A percentile compares a stretch with the other conserved stretches of the same genome.
phyloP scores from a whole-genome alignment of 2,113 vertebrate genomes.

The Okapia johnstoni region DNA sequence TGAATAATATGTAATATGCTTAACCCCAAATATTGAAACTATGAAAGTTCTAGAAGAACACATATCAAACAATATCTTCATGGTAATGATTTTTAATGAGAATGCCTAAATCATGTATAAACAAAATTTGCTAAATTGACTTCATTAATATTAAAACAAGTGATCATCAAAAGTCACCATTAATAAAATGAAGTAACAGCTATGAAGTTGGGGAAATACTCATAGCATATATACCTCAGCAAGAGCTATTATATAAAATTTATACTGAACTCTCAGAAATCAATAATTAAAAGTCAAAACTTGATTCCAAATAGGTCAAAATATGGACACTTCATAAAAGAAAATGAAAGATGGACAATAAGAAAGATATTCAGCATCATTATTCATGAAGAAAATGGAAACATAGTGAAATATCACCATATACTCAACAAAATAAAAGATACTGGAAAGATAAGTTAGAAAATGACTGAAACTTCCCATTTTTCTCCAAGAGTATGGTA shows the following conservation, averaged over 20 bases:
- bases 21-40: not conserved
- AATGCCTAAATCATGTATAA: not conserved
- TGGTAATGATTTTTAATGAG: not conserved
- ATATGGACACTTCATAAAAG: not conserved
- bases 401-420: not conserved
- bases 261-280: not conserved
- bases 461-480: not conserved
- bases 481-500: not conserved
- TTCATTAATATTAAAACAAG: slow-evolving; percentile 29
- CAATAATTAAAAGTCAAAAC: not conserved
- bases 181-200: not conserved
- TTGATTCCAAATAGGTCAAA: not conserved
- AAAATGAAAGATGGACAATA: not conserved
- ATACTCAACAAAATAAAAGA: not conserved
- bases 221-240: not conserved
- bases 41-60: not conserved
- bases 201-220: not conserved
- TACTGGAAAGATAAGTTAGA: not conserved
- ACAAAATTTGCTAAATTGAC: not conserved
- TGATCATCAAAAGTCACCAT: not conserved
- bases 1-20: not conserved
- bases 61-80: not conserved
- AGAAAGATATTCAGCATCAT: not conserved
- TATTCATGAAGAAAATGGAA: not conserved
- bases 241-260: not conserved